Base-by-base conservation (phyloP, 2,113 vertebrate species). In the Odocoileus hemionus region DNA sequence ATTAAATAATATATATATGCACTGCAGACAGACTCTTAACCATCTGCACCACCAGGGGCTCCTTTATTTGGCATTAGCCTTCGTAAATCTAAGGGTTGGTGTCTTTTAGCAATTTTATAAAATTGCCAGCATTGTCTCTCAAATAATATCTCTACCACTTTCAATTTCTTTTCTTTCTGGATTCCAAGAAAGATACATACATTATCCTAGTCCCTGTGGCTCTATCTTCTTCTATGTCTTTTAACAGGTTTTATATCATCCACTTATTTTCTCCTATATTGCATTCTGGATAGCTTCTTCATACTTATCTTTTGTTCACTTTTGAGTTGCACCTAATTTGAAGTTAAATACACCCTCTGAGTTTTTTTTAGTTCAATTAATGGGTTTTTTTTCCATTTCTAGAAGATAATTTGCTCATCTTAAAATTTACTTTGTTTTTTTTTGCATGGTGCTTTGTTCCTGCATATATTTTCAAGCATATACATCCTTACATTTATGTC, bases 311-410 rank as follows among this genome's bases (percentile, higher is more conserved):
- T n/a, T 36, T 36, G n/a, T 70, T 39, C 45, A 33, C 45, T 80
- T 30, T 50, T 47, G 8, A 79, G 45, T 79, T 79, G 76, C 28
- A 45, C 16, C 43, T 79, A 79, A 50, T 79, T 16, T 50, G 76
- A 47, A 79, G 26, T 79, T 79, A 79, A 79, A 79, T 79, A 11
- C 8, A 50, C 17, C 8, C 7, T 19, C 76, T 50, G 76, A 50
- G 28, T 79, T 50, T 79, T n/a, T 79, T 79, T 79, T 8, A 30
- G 45, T 33, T 50, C 45, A 79, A 33, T 79, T 79, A 11, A 30
- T 21, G 28, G n/a, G 19, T 0, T 0, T 6, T 50, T 15, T 79
- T 33, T 12, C 78, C 45, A 80, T 33, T 80, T 19, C 45, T 50
- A 50, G 45, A 50, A 80, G 16, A 80, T 80, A 80, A 80, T 50